Base-by-base conservation (phyloP, 1,140 invertebrate species). In the Sitophilus oryzae region DNA sequence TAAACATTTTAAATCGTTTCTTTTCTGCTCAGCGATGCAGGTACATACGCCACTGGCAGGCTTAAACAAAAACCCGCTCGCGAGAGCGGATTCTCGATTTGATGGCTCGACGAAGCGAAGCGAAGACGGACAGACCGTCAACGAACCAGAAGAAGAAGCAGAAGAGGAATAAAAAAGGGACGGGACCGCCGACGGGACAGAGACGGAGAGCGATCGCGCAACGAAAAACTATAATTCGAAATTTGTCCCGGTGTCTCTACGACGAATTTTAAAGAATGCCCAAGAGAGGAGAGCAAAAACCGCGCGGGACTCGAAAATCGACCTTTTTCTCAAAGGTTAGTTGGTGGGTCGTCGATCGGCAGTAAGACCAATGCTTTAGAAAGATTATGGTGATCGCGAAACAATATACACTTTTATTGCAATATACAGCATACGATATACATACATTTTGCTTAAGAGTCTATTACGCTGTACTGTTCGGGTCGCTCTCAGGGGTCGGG, bases 171-270 rank as follows among this genome's bases (percentile, higher is more conserved):
- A 11, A 30, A 30, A 30, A 30, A 30, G 25, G 11, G 25, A n/a
- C 25, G 25, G 11, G 25, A 11, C 11, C 25, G 25, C 5, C 25
- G 52, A 46, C 52, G 52, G 50, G 50, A 22, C 41, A 40, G 42
- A 52, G 50, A 54, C 19, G 43, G 45, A 35, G 21, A 44, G 11
- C 25, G 11, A 54, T 38, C 43, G 25, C 52, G 44, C 52, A 47
- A 18, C 44, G 34, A 54, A 54, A 54, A 54, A 54, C 52, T 54
- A 54, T 54, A 54, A 54, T 54, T 54, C 52, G 52, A 54, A 54
- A 54, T 54, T 54, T 54, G 52, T 54, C 52, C 52, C 52, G 52
- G 52, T 54, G 23, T 43, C 52, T 25, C 25, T 54, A 47, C 52
- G 52, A 54, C 52, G 52, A 54, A 54, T 54, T 40, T 41, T 47